Evolutionary conservation across 2,888 invertebrate species (phyloP).

Genomic region (Tachina lurida): DNA sequence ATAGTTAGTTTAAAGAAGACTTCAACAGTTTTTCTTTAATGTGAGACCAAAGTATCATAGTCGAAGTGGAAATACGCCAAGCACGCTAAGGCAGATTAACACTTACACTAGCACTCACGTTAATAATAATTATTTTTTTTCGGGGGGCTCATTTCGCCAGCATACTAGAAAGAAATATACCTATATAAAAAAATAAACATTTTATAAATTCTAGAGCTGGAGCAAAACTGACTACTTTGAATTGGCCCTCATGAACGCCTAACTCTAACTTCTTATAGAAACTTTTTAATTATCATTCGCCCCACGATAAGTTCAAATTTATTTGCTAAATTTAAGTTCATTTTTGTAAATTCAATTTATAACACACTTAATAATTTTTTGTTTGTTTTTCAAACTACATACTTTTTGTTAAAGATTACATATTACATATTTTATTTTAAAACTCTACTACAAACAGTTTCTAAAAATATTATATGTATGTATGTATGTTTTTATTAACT

Average conservation of each 20-base stretch:
- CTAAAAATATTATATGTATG: conserved; percentile 60
- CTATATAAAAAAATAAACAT: too few species aligned
- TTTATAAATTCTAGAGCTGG: too few species aligned
- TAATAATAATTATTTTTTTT: too few species aligned
- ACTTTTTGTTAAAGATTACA: neutral
- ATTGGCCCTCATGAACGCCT: neutral
- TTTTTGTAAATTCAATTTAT: conserved; percentile 19
- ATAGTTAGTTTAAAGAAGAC: too few species aligned
- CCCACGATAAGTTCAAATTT: neutral
- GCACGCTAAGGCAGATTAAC: too few species aligned
- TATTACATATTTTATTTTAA: conserved; percentile 26
- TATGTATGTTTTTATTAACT: neutral
- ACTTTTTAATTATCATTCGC: neutral
- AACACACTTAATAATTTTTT: conserved; percentile 31
- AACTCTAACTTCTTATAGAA: neutral
- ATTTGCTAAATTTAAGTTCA: conserved; percentile 10
- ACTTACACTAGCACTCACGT: too few species aligned
- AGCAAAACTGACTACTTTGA: too few species aligned
- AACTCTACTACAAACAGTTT: conserved; percentile 67
- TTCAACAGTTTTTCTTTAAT: too few species aligned
- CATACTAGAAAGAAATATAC: too few species aligned
- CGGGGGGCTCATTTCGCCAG: too few species aligned
- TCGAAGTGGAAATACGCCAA: too few species aligned
- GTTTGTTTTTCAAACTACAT: conserved; percentile 19
- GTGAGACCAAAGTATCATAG: too few species aligned